Base-by-base conservation (phyloP, 2,888 invertebrate genomes). In the Celastrina argiolus region DNA sequence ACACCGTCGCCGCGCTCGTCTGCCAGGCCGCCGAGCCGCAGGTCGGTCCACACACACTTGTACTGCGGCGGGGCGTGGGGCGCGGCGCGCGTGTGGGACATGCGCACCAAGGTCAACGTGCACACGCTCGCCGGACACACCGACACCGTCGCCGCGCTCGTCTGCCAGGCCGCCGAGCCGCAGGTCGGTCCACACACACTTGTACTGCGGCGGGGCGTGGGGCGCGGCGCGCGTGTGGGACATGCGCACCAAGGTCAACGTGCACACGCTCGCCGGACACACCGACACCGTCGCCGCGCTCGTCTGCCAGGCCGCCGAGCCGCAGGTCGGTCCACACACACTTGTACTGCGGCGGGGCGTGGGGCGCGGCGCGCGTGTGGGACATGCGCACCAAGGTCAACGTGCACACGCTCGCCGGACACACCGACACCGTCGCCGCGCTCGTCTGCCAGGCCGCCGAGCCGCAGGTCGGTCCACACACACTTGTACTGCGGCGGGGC, bases 321-420 rank as follows among this genome's bases (percentile, higher is more conserved):
- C 99, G 0, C 98, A 98, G 93, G 94, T 94, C 56, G 51, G 16
- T 18, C 8, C 6, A 51, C 45, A n/a, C n/a, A n/a, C n/a, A n/a
- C n/a, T n/a, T n/a, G n/a, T n/a, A n/a, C n/a, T n/a, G 7, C 98
- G 2, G 97, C 97, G 14, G 99, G 99, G 0, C 92, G 99, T 66
- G 99, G 99, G 97, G 97, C 0, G 98, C 98, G 0, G 99, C 98
- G 0, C 93, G 99, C 71, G 97, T 99, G 65, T 99, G 99, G 99
- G 99, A 99, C 87, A 97, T 99, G 97, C 92, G 99, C 67, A 99
- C 98, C 3, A 99, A 99, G 91, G 99, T 99, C 1, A 99, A 99
- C 87, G 97, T 99, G 66, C 98, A 99, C 85, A 98, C 98, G 2
- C 92, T 99, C 28, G 93, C 96, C 0, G 99, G 99, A 0, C 99